Base-by-base conservation (phyloP, 2,113 vertebrate species). In the Seriola quinqueradiata region DNA sequence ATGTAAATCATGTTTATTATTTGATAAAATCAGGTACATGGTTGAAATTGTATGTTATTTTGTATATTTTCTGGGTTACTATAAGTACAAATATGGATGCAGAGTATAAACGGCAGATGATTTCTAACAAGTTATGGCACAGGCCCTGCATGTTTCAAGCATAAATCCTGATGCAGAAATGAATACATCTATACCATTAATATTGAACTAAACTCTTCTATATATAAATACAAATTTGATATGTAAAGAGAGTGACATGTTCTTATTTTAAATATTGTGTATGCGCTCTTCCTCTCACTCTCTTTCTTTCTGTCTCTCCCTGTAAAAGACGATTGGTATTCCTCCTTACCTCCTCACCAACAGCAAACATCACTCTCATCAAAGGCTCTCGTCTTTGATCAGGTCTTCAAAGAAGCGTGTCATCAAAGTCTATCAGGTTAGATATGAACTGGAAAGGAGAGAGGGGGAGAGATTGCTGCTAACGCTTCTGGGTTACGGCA, bases 371-470 rank as follows among this genome's bases (percentile, higher is more conserved):
- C 78, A 90, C 79, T 91, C 87, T 90, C 91, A 92, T 91, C 92
- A 89, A 88, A 92, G 87, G 75, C 75, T 82, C 57, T 73, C 25
- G 23, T 89, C 91, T 93, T 94, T 94, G 92, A 94, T 94, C 92
- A 83, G 83, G 68, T 90, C 91, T 94, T 94, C 93, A 94, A 94
- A 94, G 93, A 86, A 87, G 69, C 10, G 8, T 87, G 86, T 90
- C 92, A 91, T 93, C 91, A 93, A 91, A 93, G 92, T 90, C 83
- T 80, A 91, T 92, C 91, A 93, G 89, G 90, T 92, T 89, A 91
- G 85, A 90, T 91, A 91, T 89, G 82, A 89, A 91, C 84, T 86
- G 84, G 72, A 68, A 77, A 82, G 65, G 64, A 46, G 52, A 75
- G 82, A 66, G 75, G 14, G 17, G 40, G 64, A 55, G 52, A 61